phyloP scores from a whole-genome alignment of 2,888 invertebrate species.

The Hydrotaea diabolus region DNA sequence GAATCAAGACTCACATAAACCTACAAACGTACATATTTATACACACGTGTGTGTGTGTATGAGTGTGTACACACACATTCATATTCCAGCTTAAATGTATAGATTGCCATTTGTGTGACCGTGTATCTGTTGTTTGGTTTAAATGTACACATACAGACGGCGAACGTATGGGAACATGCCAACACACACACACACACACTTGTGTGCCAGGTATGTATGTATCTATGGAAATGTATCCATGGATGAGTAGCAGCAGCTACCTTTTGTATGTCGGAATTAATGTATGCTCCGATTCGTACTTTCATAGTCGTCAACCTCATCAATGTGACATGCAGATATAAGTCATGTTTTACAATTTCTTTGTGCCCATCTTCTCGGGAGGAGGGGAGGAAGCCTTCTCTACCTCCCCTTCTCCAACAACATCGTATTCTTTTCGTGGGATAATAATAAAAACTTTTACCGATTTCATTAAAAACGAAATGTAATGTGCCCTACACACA shows the following conservation, averaged over 20 bases:
- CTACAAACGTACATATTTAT: constrained; percentile 13
- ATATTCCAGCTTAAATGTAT: background rate
- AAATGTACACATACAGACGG: constrained; percentile 47
- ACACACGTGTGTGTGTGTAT: background rate
- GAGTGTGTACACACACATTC: no score
- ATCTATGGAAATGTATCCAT: background rate
- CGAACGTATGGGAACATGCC: constrained; percentile 42
- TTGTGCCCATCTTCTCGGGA: background rate
- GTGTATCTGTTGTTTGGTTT: constrained; percentile 41
- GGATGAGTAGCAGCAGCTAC: background rate
- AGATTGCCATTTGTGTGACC: constrained; percentile 9
- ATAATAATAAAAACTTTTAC: constrained; percentile 21
- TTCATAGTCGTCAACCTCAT: constrained; percentile 55
- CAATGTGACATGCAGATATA: constrained; percentile 64
- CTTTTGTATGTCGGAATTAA: background rate
- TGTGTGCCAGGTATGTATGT: background rate
- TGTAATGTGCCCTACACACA: background rate
- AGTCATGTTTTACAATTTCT: constrained; percentile 47
- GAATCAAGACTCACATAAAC: constrained; percentile 6
- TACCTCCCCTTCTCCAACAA: no score
- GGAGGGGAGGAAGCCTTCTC: no score
- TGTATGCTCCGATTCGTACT: no score
- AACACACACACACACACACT: background rate
- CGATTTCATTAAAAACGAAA: constrained; percentile 21
- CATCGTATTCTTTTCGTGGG: no score